Evolutionary conservation across 2,888 invertebrate genomes (phyloP).

Genomic region (Hemicrepidius hirtus): DNA sequence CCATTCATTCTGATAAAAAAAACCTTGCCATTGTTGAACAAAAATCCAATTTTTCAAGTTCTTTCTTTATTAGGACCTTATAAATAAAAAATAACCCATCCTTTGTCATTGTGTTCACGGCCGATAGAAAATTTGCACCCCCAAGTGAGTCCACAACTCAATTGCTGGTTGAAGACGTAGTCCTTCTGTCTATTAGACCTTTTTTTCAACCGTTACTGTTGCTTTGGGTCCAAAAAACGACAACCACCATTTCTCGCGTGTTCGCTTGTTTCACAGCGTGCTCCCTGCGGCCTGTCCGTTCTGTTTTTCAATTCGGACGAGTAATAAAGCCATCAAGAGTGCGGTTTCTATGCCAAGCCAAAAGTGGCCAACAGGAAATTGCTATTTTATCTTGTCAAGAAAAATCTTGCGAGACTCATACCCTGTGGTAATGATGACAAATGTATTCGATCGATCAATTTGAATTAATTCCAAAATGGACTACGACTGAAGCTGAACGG

Average conservation of each 20-base stretch:
- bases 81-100: too few relatives aligned
- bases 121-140: not conserved
- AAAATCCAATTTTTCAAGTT: too few relatives aligned
- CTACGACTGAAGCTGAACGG: constrained; percentile 4
- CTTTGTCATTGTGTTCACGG: not conserved
- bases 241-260: constrained; percentile 3
- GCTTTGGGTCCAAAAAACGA: not conserved
- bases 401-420: constrained; percentile 8
- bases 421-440: constrained; percentile 12
- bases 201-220: not conserved
- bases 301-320: constrained; percentile 11
- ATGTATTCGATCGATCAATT: constrained; percentile 27
- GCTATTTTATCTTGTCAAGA: constrained; percentile 4
- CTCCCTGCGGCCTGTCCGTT: constrained; percentile 9
- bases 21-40: too few relatives aligned
- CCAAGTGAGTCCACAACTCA: not conserved
- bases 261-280: not conserved
- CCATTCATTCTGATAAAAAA: too few relatives aligned
- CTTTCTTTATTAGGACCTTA: too few relatives aligned
- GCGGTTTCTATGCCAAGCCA: not conserved
- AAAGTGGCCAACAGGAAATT: constrained; percentile 21
- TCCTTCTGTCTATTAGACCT: constrained; percentile 2
- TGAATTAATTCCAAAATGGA: constrained; percentile 7
- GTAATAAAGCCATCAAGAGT: constrained; percentile 23
- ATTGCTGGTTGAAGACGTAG: not conserved